Conservation (phyloP, 2,888 invertebrate genomes). For the Aricia artaxerxes region DNA sequence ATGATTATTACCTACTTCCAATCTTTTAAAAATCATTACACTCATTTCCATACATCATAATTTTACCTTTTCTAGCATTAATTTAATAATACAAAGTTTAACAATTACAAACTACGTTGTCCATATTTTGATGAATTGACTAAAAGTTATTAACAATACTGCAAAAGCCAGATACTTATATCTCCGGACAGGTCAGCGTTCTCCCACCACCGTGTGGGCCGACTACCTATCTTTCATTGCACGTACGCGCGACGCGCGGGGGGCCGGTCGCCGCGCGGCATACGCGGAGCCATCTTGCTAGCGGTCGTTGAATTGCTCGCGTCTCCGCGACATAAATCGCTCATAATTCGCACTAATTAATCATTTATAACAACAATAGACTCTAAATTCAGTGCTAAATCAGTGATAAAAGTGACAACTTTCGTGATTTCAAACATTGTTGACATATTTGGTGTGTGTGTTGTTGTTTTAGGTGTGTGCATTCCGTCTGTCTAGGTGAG, state of each 20-base stretch:
- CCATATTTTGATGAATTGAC: background rate
- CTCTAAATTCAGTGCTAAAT: conserved; percentile 51
- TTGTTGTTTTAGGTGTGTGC: conserved; percentile 72
- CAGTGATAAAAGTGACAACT: conserved; percentile 50
- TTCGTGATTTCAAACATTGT: conserved; percentile 55
- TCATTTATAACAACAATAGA: conserved; percentile 56
- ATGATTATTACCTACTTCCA: no score
- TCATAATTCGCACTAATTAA: conserved; percentile 76
- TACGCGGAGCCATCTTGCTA: conserved; percentile 75
- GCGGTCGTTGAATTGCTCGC: conserved; percentile 75
- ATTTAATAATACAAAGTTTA: no score
- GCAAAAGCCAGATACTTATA: conserved; percentile 40
- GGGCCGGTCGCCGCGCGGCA: conserved; percentile 63
- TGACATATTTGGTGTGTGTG: conserved; percentile 65
- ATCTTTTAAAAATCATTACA: no score
- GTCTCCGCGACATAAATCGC: conserved; percentile 71
- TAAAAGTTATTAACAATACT: background rate
- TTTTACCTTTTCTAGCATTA: no score
- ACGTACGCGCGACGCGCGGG: conserved; percentile 74
- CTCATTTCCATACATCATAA: no score
- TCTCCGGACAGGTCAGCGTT: conserved; percentile 55
- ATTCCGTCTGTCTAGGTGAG: conserved; percentile 75
- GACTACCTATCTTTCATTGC: conserved; percentile 80
- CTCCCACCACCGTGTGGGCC: conserved; percentile 57
- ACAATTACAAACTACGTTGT: no score